Evolutionary conservation across 2,113 vertebrate genomes (phyloP).

Genomic region (Lampris megalopsis): DNA sequence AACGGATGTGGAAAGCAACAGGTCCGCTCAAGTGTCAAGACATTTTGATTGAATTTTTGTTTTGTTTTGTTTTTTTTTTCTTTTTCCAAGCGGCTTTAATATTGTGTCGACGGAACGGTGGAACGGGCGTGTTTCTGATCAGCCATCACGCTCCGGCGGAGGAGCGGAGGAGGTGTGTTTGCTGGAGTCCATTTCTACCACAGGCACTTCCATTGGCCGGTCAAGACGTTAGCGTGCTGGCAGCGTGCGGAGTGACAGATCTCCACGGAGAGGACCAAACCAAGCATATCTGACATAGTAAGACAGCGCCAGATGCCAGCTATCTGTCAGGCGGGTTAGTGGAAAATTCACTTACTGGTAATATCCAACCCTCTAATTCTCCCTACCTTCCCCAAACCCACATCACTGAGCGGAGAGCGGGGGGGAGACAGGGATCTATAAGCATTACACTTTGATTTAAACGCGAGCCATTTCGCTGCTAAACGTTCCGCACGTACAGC

Average conservation of each 20-base stretch:
- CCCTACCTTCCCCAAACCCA: slow-evolving; percentile 64
- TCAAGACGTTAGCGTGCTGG: not conserved
- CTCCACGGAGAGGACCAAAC: slow-evolving; percentile 44
- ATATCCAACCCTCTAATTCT: slow-evolving; percentile 61
- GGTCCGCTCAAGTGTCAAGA: not conserved
- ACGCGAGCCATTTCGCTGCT: slow-evolving; percentile 37
- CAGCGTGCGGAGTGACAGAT: slow-evolving; percentile 16
- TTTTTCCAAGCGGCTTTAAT: not conserved
- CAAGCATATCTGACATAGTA: slow-evolving; percentile 44
- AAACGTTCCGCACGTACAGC: slow-evolving; percentile 37
- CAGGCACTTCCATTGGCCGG: slow-evolving; percentile 16
- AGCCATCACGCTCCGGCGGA: not conserved
- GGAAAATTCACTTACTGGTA: slow-evolving; percentile 58
- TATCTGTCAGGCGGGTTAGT: slow-evolving; percentile 43
- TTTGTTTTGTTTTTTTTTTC: too few species aligned
- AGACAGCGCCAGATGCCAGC: slow-evolving; percentile 33
- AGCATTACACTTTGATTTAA: slow-evolving; percentile 49
- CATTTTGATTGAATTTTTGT: not conserved
- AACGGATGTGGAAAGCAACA: slow-evolving; percentile 24
- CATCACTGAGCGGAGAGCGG: slow-evolving; percentile 43
- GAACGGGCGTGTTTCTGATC: not conserved
- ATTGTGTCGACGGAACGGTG: slow-evolving; percentile 2
- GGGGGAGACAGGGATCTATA: slow-evolving; percentile 58
- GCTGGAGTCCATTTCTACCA: slow-evolving; percentile 2
- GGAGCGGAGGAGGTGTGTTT: not conserved